phyloP scores from a whole-genome alignment of 2,113 vertebrate species.

The Tenebrosternarchus preto region DNA sequence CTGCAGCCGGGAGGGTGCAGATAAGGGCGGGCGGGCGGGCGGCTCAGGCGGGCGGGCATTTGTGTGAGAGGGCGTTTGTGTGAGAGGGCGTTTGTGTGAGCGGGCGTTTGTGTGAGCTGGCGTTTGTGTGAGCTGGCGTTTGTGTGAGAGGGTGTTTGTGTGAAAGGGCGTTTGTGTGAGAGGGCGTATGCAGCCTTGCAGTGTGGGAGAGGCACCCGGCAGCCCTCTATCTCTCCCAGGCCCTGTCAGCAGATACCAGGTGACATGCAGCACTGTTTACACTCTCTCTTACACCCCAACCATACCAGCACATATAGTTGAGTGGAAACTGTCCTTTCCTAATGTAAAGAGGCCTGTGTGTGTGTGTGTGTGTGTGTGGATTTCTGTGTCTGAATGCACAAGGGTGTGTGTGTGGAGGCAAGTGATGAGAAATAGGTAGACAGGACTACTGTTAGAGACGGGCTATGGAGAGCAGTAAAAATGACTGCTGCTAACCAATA shows the following conservation, averaged over 20 bases:
- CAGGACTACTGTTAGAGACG: slow-evolving; percentile 22
- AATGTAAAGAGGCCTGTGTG: slow-evolving; percentile 66
- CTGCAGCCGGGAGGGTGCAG: slow-evolving; percentile 85
- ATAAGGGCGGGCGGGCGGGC: slow-evolving; percentile 85
- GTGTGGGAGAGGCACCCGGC: slow-evolving; percentile 51
- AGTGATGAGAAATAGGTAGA: slow-evolving; percentile 34
- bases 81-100: too few relatives aligned
- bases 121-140: too few relatives aligned
- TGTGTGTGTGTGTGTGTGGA: slow-evolving; percentile 36
- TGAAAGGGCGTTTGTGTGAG: too few relatives aligned
- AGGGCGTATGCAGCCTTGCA: too few relatives aligned
- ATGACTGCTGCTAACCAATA: slow-evolving; percentile 36
- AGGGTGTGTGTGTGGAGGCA: slow-evolving; percentile 7
- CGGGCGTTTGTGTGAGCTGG: too few relatives aligned
- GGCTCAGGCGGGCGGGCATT: slow-evolving; percentile 37
- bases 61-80: too few relatives aligned
- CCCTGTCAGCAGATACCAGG: slow-evolving; percentile 89
- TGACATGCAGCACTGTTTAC: slow-evolving; percentile 82
- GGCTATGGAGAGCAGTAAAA: slow-evolving; percentile 41
- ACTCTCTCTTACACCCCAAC: slow-evolving; percentile 63
- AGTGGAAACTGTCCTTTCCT: slow-evolving; percentile 65
- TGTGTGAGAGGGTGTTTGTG: too few relatives aligned
- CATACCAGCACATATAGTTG: slow-evolving; percentile 65
- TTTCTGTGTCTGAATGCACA: too few relatives aligned
- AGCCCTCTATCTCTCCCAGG: slow-evolving; percentile 83